Percentiles rank a stretch among this genome's conserved stretches.
Conservation (phyloP, 2,797 vertebrate genomes). For the Taeniopygia guttata region DNA sequence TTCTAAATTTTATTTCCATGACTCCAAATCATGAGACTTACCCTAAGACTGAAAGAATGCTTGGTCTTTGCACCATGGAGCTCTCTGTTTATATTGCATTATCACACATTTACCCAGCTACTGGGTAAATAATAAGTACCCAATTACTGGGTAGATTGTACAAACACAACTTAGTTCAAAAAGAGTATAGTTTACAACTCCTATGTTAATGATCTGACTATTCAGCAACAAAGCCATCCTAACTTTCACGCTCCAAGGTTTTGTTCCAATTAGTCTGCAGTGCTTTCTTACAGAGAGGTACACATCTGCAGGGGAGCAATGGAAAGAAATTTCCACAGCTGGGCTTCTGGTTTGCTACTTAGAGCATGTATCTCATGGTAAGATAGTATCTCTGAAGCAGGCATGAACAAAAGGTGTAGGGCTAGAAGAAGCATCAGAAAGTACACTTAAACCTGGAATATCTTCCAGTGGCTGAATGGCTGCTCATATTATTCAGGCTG, state of each 20-base stretch:
- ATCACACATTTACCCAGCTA: background rate
- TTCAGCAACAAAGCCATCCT: background rate
- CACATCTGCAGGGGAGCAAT: background rate
- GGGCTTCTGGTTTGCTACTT: background rate
- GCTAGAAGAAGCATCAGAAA: background rate
- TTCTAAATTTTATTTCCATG: background rate
- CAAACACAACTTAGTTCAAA: background rate
- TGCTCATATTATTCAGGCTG: background rate
- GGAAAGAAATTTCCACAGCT: background rate
- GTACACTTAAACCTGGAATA: background rate
- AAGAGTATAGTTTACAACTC: background rate
- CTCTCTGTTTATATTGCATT: background rate
- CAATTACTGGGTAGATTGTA: background rate
- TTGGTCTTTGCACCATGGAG: background rate
- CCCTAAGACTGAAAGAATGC: background rate
- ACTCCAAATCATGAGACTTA: background rate
- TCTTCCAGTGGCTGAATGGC: background rate
- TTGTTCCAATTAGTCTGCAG: background rate
- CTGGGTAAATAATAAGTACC: background rate
- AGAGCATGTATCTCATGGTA: background rate
- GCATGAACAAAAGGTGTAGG: background rate
- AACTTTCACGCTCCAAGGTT: background rate
- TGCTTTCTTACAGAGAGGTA: background rate
- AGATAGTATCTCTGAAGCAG: background rate
- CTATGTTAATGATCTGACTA: background rate